Evolutionary conservation across 1,140 invertebrate species (phyloP).

Genomic region (Cataglyphis hispanica): DNA sequence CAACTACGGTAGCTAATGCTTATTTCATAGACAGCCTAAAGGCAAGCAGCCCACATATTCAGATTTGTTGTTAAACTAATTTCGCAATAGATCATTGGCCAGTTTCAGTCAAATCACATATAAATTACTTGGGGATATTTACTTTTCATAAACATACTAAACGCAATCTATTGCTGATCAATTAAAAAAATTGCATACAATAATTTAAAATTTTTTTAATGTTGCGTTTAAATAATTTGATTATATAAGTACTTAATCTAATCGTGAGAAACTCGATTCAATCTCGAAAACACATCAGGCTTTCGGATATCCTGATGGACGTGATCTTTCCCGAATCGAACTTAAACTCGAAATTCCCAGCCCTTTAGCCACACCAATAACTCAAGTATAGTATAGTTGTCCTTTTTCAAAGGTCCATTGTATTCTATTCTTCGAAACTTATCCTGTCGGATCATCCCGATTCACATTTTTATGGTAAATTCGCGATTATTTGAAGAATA

Average conservation of each 20-base stretch:
- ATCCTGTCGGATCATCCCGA: constrained; percentile 74
- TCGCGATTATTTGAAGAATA: constrained; percentile 81
- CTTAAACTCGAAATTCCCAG: constrained; percentile 74
- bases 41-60: constrained; percentile 33
- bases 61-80: constrained; percentile 38
- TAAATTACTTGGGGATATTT: constrained; percentile 34
- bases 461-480: constrained; percentile 83
- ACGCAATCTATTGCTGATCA: not conserved
- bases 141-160: not conserved
- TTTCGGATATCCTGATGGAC: constrained; percentile 72
- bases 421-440: constrained; percentile 58
- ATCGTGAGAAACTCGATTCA: constrained; percentile 83
- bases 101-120: constrained; percentile 14
- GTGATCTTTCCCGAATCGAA: constrained; percentile 76
- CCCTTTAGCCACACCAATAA: constrained; percentile 82
- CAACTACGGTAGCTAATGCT: constrained; percentile 63
- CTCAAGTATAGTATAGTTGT: constrained; percentile 72
- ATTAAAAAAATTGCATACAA: constrained; percentile 55
- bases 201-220: not conserved
- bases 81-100: constrained; percentile 30
- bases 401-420: constrained; percentile 75
- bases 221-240: not conserved
- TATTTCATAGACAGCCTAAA: constrained; percentile 63
- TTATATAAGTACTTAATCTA: not conserved
- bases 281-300: constrained; percentile 60